Evolutionary conservation across 2,113 vertebrate genomes (phyloP), one percentile per base, ranked within the genome.

Genomic region (Lagopus muta): DNA sequence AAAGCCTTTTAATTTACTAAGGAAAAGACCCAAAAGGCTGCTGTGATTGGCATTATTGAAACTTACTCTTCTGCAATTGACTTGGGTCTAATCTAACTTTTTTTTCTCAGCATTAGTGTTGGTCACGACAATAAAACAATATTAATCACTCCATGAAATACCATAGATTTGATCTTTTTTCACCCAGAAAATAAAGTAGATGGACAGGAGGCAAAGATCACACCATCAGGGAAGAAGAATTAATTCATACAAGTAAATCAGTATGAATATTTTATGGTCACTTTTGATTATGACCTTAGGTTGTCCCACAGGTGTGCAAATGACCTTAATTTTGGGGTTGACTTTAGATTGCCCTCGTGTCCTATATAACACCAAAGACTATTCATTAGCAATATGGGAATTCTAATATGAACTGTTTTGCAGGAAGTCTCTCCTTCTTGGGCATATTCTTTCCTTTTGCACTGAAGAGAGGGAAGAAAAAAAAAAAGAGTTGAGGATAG

Each of bases 1-100:
- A 86, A 93, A 94, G 82, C 77, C 88, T 95, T 95, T 95, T 94
- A 94, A 96, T 96, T 94, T 94, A 85, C 64, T 84, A 66, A 93
- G 77, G 77, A 86, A 93, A 95, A 94, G 42, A 70, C 93, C 88
- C 91, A 92, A 91, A 94, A 96, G 94, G 92, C 90, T 92, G 38
- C 86, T 91, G 69, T 86, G 94, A 82, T 91, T 94, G 66, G 57
- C 80, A 95, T 89, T 96, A 95, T 95, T 96, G 95, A 95, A 96
- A 92, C 77, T 93, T 65, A 70, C 84, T 85, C 78, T 38, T 82
- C 92, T 89, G 90, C 93, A 97, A 95, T 94, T 96, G 92, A 95
- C 92, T 96, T 94, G 64, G 75, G 55, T 94, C 82, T 94, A 73
- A 89, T 94, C 94, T 95, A 85, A 87, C 67, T 93, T 94, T 85